Evolutionary conservation across 2,888 invertebrate genomes (phyloP), one percentile per base, ranked within the genome.

Genomic region (Noctuana brunneofusca): DNA sequence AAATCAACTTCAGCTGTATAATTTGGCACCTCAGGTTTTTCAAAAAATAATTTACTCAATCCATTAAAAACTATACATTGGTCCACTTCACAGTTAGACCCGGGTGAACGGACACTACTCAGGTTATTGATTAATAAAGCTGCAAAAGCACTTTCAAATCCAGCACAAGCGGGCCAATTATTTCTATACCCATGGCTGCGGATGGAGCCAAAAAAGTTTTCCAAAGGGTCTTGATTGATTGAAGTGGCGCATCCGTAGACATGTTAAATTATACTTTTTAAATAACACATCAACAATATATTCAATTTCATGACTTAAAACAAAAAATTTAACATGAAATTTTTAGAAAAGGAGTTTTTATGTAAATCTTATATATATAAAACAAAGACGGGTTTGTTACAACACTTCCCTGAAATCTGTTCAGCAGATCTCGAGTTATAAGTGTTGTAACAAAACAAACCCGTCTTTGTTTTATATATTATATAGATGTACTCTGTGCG

Each of bases 41-140:
- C 16, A 41, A 41, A 41, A 18, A 41, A 41, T 41, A 41, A 41
- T 16, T 41, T 41, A 0, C 41, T 16, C 16, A 48, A 12, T 12
- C 12, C 4, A 12, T 2, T 48, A 22, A 48, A 48, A 1, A 2
- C 14, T 22, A 2, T 27, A 35, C 53, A 53, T 20, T 18, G 35
- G 20, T 53, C 53, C 20, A n/a, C 24, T 35, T 32, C 50, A 52
- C 50, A 52, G 18, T 52, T 52, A 3, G 50, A 27, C 2, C 50
- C 50, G 9, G 50, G 50, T 9, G 52, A 16, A 20, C 32, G 52
- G 52, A 52, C 52, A 52, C 52, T 52, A 12, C 32, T 32, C 1
- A 53, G 1, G 41, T 54, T 38, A 38, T 54, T 38, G 1, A 54
- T 38, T 14, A 41, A 9, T n/a, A 24, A 6, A 1, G 54, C 12